Percentiles rank a stretch among this genome's conserved stretches.
phyloP scores from a whole-genome alignment of 2,113 vertebrate species.

The Corvus hawaiiensis region DNA sequence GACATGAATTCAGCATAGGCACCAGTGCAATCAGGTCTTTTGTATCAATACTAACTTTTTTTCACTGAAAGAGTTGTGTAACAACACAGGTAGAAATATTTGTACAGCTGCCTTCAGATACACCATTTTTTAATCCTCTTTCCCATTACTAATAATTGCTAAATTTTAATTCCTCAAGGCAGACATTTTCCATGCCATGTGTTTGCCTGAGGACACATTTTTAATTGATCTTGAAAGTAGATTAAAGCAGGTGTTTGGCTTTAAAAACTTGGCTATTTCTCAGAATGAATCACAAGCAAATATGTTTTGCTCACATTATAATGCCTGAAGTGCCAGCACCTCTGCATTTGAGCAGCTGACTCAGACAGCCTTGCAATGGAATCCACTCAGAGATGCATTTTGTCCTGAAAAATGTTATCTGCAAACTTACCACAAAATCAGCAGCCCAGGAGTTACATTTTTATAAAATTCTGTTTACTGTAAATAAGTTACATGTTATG shows the following conservation, averaged over 20 bases:
- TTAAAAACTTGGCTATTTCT: slow-evolving; percentile 20
- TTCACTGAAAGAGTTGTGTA: not conserved
- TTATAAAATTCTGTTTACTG: not conserved
- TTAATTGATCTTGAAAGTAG: slow-evolving; percentile 49
- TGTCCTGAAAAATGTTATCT: not conserved
- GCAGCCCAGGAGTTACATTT: not conserved
- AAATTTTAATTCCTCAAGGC: not conserved
- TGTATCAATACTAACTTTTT: not conserved
- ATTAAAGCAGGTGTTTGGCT: slow-evolving; percentile 26
- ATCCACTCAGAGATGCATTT: not conserved
- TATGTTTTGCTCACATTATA: slow-evolving; percentile 10
- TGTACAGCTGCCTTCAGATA: not conserved
- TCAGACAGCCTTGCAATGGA: not conserved
- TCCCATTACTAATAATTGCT: not conserved
- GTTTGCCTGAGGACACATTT: slow-evolving; percentile 14
- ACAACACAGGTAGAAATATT: not conserved
- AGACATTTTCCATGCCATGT: not conserved
- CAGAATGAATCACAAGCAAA: slow-evolving; percentile 19
- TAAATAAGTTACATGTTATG: not conserved
- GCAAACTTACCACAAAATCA: not conserved
- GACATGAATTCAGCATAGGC: not conserved
- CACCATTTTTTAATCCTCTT: not conserved
- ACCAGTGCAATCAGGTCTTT: not conserved
- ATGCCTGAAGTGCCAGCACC: not conserved
- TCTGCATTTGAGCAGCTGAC: not conserved